phyloP scores from a whole-genome alignment of 2,797 vertebrate species.

The Heliangelus exortis region DNA sequence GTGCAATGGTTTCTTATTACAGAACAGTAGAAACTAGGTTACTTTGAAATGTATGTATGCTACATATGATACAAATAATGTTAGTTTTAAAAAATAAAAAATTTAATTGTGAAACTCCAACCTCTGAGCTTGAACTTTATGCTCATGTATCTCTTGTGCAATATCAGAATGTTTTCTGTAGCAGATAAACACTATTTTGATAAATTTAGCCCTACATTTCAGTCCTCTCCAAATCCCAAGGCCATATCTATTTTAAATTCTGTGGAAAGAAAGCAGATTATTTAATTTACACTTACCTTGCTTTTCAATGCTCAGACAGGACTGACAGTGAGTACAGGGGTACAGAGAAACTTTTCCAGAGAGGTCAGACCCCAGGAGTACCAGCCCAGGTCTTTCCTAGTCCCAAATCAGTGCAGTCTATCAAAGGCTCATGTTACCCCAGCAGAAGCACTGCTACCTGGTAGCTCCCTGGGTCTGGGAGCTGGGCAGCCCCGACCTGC shows the following conservation, averaged over 20 bases:
- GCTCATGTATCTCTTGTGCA: neutral
- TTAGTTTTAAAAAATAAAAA: neutral
- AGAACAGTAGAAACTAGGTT: neutral
- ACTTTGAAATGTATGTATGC: neutral
- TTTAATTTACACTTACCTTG: neutral
- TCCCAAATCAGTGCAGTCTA: neutral
- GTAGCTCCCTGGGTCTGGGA: neutral
- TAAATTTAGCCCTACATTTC: neutral
- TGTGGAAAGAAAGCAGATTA: neutral
- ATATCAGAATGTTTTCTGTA: neutral
- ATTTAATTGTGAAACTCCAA: neutral
- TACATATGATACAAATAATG: neutral
- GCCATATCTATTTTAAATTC: neutral
- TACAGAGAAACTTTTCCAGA: neutral
- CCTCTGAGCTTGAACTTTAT: neutral
- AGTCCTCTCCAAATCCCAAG: neutral
- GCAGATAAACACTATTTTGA: neutral
- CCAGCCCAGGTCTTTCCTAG: neutral
- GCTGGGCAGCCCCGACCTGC: neutral
- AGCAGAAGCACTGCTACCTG: rapidly evolving
- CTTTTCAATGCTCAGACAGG: neutral
- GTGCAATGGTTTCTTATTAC: neutral
- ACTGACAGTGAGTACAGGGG: rapidly evolving
- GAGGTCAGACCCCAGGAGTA: rapidly evolving
- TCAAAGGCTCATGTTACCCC: too few species aligned